phyloP scores from a whole-genome alignment of 2,888 invertebrate genomes.

The Trimorus sp. region DNA sequence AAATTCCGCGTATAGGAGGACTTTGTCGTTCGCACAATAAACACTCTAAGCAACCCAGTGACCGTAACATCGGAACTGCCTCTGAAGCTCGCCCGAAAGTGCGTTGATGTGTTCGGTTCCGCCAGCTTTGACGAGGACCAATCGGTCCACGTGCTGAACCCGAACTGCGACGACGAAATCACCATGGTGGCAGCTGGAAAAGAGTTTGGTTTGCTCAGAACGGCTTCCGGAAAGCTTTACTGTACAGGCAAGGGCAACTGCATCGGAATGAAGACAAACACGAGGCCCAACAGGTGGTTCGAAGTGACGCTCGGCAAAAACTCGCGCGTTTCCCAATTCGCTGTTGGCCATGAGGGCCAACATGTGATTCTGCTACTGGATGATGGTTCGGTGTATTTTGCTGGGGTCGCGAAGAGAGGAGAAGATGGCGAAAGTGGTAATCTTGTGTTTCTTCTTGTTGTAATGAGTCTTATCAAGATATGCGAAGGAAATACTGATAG shows the following conservation, averaged over 20 bases:
- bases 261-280: conserved; percentile 90
- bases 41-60: conserved; percentile 84
- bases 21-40: conserved; percentile 89
- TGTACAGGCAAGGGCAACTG: conserved; percentile 94
- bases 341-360: conserved; percentile 83
- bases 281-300: conserved; percentile 85
- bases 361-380: conserved; percentile 96
- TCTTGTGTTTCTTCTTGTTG: not conserved
- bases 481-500: too few relatives aligned
- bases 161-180: conserved; percentile 90
- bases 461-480: too few relatives aligned
- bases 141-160: conserved; percentile 81
- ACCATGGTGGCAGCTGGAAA: conserved; percentile 91
- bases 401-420: conserved; percentile 92
- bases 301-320: conserved; percentile 87
- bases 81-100: conserved; percentile 89
- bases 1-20: conserved; percentile 84
- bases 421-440: conserved; percentile 94
- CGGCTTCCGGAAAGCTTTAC: conserved; percentile 87
- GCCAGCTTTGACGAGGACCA: conserved; percentile 88
- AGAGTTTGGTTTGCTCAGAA: conserved; percentile 93
- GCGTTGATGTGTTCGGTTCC: conserved; percentile 89
- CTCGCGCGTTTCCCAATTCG: conserved; percentile 89
- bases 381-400: conserved; percentile 94
- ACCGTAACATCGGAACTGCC: conserved; percentile 84